Percentiles rank a stretch among this genome's conserved stretches.
These are phyloP conservation scores for Lysiphlebus fabarum DNA, from an alignment of 1,140 invertebrate species.

Conservation along the genomic window DNA sequence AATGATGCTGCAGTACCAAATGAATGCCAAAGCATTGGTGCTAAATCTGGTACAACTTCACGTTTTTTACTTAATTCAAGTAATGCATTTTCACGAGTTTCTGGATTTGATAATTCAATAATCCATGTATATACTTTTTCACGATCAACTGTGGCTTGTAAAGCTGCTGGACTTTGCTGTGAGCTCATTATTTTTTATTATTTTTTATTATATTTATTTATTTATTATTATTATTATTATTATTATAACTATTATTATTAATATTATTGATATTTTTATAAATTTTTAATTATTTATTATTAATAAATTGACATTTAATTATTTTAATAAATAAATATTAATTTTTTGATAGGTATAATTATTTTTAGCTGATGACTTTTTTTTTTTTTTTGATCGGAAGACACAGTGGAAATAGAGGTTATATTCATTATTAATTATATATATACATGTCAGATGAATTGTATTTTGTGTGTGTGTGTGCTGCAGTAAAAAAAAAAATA, in stretches of 20 bases:
- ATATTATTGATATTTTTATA: too few species aligned
- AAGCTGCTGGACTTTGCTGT: constrained; percentile 60
- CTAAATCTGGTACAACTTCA: constrained; percentile 93
- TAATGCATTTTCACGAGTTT: constrained; percentile 93
- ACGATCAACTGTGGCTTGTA: constrained; percentile 62
- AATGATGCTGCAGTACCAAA: constrained; percentile 96
- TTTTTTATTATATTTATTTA: background rate
- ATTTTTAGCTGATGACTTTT: too few species aligned
- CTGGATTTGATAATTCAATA: constrained; percentile 88
- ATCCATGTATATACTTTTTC: constrained; percentile 94
- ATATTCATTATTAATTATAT: too few species aligned
- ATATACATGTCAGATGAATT: too few species aligned
- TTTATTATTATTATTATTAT: constrained; percentile 1
- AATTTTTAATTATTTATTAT: too few species aligned
- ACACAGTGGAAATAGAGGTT: too few species aligned
- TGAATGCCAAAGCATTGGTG: constrained; percentile 97
- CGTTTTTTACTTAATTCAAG: constrained; percentile 96
- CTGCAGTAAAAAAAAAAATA: too few species aligned
- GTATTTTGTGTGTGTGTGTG: too few species aligned
- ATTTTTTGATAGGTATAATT: too few species aligned
- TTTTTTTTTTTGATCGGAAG: too few species aligned
- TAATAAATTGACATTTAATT: too few species aligned
- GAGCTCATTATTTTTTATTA: constrained; percentile 50
- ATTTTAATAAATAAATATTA: too few species aligned
- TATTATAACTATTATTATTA: background rate